These are phyloP conservation scores for Atherinomorus stipes DNA, from an alignment of 2,113 vertebrate genomes.

Conservation along the genomic window DNA sequence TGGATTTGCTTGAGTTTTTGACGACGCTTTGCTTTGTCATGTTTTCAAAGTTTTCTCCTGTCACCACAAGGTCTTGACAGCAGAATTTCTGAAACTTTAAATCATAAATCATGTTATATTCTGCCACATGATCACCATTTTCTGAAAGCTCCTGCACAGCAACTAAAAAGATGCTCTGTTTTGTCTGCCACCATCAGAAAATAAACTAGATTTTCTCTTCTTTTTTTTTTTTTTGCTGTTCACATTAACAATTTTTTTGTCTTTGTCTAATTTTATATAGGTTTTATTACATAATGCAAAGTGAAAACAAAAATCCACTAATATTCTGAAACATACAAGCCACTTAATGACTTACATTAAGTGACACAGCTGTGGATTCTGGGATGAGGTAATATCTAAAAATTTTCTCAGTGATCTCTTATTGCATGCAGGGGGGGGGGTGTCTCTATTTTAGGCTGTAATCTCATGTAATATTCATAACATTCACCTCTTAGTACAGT, in stretches of 20 bases:
- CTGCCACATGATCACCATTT: neutral
- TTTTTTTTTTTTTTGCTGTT: too few species aligned
- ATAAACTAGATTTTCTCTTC: too few species aligned
- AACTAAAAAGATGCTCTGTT: neutral
- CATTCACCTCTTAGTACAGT: constrained; percentile 58
- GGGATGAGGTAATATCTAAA: constrained; percentile 57
- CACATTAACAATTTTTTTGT: too few species aligned
- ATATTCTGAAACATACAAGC: neutral
- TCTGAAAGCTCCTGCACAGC: neutral
- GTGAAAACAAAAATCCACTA: neutral
- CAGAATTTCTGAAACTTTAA: neutral
- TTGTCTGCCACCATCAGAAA: too few species aligned
- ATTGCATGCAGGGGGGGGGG: constrained; percentile 61
- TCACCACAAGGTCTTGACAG: neutral
- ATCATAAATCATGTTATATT: neutral
- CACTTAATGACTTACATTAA: neutral
- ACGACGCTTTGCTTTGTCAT: neutral
- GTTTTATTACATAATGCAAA: neutral
- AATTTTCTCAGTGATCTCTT: constrained; percentile 59
- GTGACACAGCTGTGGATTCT: constrained; percentile 19
- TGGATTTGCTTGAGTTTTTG: neutral
- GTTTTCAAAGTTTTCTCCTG: neutral
- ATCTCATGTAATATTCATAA: constrained; percentile 82
- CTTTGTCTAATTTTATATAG: too few species aligned
- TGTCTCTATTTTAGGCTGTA: constrained; percentile 78